phyloP scores from a whole-genome alignment of 2,888 invertebrate genomes.

The Clivina fossor region DNA sequence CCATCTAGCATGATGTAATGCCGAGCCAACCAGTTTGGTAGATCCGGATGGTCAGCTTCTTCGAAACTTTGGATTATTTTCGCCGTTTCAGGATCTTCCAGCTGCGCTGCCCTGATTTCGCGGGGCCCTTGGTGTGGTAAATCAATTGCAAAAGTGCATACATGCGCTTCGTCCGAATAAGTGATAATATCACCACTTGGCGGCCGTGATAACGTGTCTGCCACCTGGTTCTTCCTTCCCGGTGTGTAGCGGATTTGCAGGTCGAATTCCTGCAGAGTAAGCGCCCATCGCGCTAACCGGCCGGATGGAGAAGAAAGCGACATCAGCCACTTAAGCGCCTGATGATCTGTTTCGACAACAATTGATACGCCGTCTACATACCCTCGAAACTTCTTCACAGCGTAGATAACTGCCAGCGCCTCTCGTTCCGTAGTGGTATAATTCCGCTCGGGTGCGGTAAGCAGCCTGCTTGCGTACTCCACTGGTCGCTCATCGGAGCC shows the following conservation, averaged over 20 bases:
- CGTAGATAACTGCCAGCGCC: slow-evolving; percentile 46
- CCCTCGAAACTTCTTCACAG: slow-evolving; percentile 46
- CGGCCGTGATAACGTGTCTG: slow-evolving; percentile 46
- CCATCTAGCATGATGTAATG: slow-evolving; percentile 41
- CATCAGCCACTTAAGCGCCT: slow-evolving; percentile 51
- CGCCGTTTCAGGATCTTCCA: slow-evolving; percentile 38
- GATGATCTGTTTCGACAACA: slow-evolving; percentile 49
- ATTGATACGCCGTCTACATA: slow-evolving; percentile 48
- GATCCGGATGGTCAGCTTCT: slow-evolving; percentile 15
- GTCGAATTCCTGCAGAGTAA: slow-evolving; percentile 47
- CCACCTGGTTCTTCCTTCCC: slow-evolving; percentile 47
- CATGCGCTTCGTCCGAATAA: too few relatives aligned
- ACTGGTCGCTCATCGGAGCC: slow-evolving; percentile 25
- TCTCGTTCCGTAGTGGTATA: slow-evolving; percentile 44
- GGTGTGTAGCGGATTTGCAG: slow-evolving; percentile 46
- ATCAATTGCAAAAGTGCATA: too few relatives aligned
- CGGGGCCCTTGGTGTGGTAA: too few relatives aligned
- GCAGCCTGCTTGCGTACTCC: slow-evolving; percentile 24
- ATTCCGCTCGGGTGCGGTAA: too few relatives aligned
- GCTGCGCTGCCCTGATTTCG: slow-evolving; percentile 35
- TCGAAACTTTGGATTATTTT: slow-evolving; percentile 38
- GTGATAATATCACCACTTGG: too few relatives aligned
- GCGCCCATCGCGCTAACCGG: slow-evolving; percentile 49
- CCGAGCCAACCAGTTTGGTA: slow-evolving; percentile 35
- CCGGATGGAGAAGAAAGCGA: slow-evolving; percentile 47